Evolutionary conservation across 92 coral and sea anemone genomes (phyloP).

Genomic region (Zoanthus solanderi): DNA sequence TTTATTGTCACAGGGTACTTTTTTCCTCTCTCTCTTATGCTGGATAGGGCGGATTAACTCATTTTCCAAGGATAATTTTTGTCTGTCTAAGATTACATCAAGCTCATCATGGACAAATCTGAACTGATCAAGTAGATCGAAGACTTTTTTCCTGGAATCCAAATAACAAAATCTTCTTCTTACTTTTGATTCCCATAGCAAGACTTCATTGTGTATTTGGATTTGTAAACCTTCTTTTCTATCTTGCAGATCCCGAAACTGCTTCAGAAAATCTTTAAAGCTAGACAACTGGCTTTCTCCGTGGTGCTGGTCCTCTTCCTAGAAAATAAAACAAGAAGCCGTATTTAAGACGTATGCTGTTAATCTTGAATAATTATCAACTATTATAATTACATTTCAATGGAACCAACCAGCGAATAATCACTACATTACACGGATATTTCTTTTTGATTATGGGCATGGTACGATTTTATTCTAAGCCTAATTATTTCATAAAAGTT

Average conservation of each 20-base stretch:
- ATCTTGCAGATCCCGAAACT: conserved; percentile 68
- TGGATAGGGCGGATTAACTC: conserved; percentile 26
- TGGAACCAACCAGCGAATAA: no score
- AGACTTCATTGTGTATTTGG: conserved; percentile 84
- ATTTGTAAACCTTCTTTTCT: conserved; percentile 86
- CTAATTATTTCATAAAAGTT: no score
- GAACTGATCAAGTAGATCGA: conserved; percentile 74
- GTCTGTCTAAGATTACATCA: conserved; percentile 80
- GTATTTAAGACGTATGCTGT: no score
- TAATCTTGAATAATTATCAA: no score
- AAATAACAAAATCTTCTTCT: conserved; percentile 60
- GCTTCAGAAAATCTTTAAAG: conserved; percentile 60
- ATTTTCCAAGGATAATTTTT: conserved; percentile 58
- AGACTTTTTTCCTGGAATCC: conserved; percentile 74
- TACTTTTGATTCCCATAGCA: conserved; percentile 79
- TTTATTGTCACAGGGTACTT: background rate
- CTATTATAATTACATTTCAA: no score
- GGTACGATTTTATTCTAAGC: no score
- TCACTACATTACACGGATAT: no score
- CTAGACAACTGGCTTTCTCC: conserved; percentile 16
- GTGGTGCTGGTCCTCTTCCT: background rate
- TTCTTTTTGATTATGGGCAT: no score
- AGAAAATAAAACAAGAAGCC: background rate
- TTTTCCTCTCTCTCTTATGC: background rate
- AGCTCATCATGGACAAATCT: conserved; percentile 73